A percentile compares a stretch with the other conserved stretches of the same genome.
phyloP scores from a whole-genome alignment of 2,888 invertebrate genomes.

The Tenthredo notha region DNA sequence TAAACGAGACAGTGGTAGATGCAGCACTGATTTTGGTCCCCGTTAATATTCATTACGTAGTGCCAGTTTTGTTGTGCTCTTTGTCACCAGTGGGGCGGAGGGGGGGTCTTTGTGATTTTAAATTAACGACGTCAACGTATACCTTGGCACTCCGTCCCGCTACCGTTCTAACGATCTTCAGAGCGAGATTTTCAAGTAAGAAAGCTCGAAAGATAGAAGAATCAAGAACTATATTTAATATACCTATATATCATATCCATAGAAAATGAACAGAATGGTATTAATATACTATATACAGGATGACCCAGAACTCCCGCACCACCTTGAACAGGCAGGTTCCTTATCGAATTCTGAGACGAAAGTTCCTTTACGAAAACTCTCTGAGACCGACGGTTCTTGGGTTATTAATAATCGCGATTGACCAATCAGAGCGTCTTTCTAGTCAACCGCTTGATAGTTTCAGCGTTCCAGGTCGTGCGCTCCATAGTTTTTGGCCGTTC shows the following conservation, averaged over 20 bases:
- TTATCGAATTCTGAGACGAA: too few relatives aligned
- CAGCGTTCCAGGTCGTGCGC: too few relatives aligned
- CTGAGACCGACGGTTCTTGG: too few relatives aligned
- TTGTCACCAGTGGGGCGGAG: slow-evolving; percentile 25
- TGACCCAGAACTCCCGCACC: too few relatives aligned
- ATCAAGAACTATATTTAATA: neutral
- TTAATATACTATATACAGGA: neutral
- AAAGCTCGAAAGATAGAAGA: neutral
- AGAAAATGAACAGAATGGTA: neutral
- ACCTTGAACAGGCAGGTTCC: too few relatives aligned
- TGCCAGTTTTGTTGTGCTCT: slow-evolving; percentile 39
- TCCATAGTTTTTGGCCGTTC: too few relatives aligned
- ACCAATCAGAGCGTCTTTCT: too few relatives aligned
- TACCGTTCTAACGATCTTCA: slow-evolving; percentile 21
- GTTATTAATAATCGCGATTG: too few relatives aligned
- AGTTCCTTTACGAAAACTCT: too few relatives aligned
- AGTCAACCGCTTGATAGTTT: too few relatives aligned
- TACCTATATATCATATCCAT: neutral
- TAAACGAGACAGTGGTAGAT: slow-evolving; percentile 36
- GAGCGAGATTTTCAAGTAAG: neutral
- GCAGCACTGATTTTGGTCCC: slow-evolving; percentile 34
- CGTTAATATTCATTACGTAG: slow-evolving; percentile 48
- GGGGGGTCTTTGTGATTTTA: slow-evolving; percentile 49
- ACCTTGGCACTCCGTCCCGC: neutral
- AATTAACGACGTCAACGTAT: slow-evolving; percentile 38